Evolutionary conservation across 1,140 invertebrate genomes (phyloP).

Genomic region (Tetramorium parvispinum): DNA sequence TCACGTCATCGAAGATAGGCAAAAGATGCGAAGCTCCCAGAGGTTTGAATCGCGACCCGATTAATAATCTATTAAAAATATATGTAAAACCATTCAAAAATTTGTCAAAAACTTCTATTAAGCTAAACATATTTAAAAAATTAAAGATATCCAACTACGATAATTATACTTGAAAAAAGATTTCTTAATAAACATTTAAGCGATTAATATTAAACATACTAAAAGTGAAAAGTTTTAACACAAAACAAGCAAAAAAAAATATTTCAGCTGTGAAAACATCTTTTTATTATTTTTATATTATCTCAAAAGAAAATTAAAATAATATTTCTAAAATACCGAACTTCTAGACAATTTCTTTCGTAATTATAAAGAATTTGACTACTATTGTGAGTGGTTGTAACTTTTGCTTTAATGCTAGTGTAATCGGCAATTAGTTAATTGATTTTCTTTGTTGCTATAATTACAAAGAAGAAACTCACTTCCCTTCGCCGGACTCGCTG

Average conservation of each 20-base stretch:
- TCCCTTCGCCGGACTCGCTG: not conserved
- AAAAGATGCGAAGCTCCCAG: conserved; percentile 88
- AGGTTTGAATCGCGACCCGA: conserved; percentile 88
- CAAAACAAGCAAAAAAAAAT: not conserved
- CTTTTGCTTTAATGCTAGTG: not conserved
- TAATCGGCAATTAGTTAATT: not conserved
- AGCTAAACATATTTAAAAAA: not conserved
- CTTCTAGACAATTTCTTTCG: not conserved
- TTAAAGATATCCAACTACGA: not conserved
- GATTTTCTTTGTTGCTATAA: not conserved
- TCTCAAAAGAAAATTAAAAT: not conserved
- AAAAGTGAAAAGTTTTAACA: not conserved
- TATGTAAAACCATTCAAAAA: not conserved
- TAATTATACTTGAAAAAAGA: not conserved
- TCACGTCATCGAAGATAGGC: conserved; percentile 91
- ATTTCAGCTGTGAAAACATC: not conserved
- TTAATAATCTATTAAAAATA: conserved; percentile 85
- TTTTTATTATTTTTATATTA: not conserved
- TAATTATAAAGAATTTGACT: not conserved
- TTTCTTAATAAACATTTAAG: not conserved
- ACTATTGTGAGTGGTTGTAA: not conserved
- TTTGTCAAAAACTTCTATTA: not conserved
- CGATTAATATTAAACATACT: not conserved
- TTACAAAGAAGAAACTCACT: conserved; percentile 39
- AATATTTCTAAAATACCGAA: not conserved